Evolutionary conservation across 2,797 vertebrate genomes (phyloP), one percentile per base, ranked within the genome.

Genomic region (Cebuella pygmaea): DNA sequence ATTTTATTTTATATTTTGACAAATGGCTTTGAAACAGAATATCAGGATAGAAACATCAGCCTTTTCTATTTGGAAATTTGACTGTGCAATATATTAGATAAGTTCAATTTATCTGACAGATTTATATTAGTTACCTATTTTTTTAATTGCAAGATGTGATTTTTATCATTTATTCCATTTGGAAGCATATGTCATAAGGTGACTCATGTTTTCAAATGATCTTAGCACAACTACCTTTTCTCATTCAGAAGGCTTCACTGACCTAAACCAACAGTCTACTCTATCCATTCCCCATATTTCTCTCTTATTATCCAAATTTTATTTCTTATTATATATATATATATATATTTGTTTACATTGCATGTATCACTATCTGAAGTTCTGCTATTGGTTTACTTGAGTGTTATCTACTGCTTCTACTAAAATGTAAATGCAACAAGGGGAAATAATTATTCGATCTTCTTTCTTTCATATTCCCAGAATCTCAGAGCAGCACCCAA

Each of bases 51-150:
- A 97, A 59, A 83, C 33, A 70, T 96, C 64, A 92, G 46, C 74
- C 61, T 98, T 95, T 97, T 95, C 83, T 96, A 97, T 84, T 96
- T 92, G 67, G 79, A 97, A 97, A 89, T 87, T 0, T 97, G 95
- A 97, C 7, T 10, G 86, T 93, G 67, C 10, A 0, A 48, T 97
- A n/a, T 95, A 97, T 97, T 96, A 97, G 67, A 97, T 83, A 80
- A 94, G 44, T 97, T 98, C 97, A 98, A 97, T 98, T 97, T 98
- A 97, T 96, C 96, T 98, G 95, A 97, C 96, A 98, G 93, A 90
- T 84, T 75, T 50, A 94, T 67, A 82, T 92, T 97, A 95, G 88
- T 93, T 97, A 97, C 81, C 96, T 97, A 86, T 96, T 96, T 98
- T 98, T 94, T 92, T 33, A 96, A 95, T 97, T 87, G 20, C 50